Evolutionary conservation across 1,140 invertebrate genomes (phyloP), one percentile per base, ranked within the genome.

Genomic region (Bombus balteatus): DNA sequence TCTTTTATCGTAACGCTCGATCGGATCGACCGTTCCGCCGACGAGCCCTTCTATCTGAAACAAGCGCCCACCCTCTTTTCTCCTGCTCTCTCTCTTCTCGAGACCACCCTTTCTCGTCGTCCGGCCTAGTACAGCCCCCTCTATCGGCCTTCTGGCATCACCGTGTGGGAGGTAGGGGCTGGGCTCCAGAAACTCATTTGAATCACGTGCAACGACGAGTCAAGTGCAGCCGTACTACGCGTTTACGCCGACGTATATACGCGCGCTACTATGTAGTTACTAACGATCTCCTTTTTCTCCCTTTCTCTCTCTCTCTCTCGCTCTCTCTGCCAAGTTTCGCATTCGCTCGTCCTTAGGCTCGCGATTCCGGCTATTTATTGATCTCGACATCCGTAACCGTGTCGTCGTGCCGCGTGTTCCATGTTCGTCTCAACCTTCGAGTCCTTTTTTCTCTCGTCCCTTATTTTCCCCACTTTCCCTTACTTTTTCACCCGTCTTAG

Each of bases 201-300:
- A 89, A 90, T 91, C 82, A 88, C 83, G 80, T 85, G 91, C 83
- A 91, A 92, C 80, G 88, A 85, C 83, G 86, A 89, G 81, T 88
- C 87, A 90, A 91, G 90, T 89, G 89, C 85, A 89, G 75, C 65
- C 81, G 85, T 88, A 88, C 77, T 88, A 88, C 87, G 84, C 75
- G 73, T 65, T 79, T 81, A 72, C 57, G 68, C 57, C 74, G 66
- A 47, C 73, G 83, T 72, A 81, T 76, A 74, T 86, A 83, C 80
- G 65, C 88, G 65, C 88, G 86, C 75, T 86, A 89, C 86, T 85
- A 83, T 83, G 72, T 71, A 81, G 62, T 86, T 68, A 66, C 78
- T 70, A 83, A 82, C 78, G 47, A 70, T 73, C 83, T 87, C 39
- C 75, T 68, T 65, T 77, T 71, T 57, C 34, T 43, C 28, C 22